Percentiles rank a stretch among this genome's conserved stretches.
phyloP scores from a whole-genome alignment of 2,888 invertebrate genomes.

The Acanthosoma haemorrhoidale region DNA sequence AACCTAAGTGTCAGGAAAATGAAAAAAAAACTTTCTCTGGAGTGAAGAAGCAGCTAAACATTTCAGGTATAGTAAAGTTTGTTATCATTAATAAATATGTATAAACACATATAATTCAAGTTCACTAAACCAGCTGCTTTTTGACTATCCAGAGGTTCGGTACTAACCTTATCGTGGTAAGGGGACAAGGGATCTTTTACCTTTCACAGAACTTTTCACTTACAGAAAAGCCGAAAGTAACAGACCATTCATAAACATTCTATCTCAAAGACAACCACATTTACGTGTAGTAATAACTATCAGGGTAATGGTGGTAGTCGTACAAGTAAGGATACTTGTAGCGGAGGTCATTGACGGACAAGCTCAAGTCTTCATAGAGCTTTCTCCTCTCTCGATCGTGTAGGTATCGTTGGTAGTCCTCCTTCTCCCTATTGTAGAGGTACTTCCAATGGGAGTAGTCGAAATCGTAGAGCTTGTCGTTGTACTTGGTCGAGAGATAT shows the following conservation, averaged over 20 bases:
- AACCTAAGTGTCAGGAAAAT: no score
- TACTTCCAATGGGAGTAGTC: constrained; percentile 25
- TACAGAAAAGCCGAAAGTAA: constrained; percentile 5
- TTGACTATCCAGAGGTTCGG: not conserved
- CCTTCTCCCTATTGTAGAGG: constrained; percentile 15
- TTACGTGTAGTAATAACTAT: not conserved
- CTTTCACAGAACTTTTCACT: not conserved
- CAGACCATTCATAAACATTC: not conserved
- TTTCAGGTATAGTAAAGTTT: no score
- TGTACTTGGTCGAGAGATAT: constrained; percentile 16
- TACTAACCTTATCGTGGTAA: not conserved
- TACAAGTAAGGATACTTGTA: constrained; percentile 8
- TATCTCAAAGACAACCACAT: not conserved
- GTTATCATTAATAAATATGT: not conserved
- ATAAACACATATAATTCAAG: not conserved
- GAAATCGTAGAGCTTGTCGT: constrained; percentile 16
- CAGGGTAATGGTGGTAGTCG: constrained; percentile 4
- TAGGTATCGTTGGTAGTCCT: constrained; percentile 8
- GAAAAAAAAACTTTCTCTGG: no score
- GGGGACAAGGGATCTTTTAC: not conserved
- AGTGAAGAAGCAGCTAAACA: no score
- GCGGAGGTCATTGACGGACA: not conserved
- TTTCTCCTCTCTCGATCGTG: constrained; percentile 13
- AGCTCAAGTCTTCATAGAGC: constrained; percentile 12
- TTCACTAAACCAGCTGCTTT: not conserved